Conservation (phyloP, 2,797 vertebrate species). For the Acanthurus tractus region DNA sequence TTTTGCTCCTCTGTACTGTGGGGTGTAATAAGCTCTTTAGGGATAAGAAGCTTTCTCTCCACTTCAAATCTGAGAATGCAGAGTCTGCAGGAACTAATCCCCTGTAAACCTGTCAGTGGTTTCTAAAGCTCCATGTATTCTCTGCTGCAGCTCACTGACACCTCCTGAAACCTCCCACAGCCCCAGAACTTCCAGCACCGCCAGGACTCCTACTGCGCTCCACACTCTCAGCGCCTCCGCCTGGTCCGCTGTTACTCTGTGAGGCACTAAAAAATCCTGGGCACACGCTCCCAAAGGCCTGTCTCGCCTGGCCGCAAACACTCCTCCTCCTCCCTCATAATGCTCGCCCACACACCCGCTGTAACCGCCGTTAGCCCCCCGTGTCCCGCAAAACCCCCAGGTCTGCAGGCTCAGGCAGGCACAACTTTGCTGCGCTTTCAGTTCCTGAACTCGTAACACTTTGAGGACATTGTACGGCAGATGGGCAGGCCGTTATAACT, state of each 20-base stretch:
- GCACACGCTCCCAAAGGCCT: conserved; percentile 58
- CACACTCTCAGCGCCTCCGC: conserved; percentile 72
- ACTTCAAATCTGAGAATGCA: conserved; percentile 88
- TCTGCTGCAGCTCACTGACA: conserved; percentile 75
- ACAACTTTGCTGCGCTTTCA: conserved; percentile 45
- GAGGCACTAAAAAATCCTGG: conserved; percentile 47
- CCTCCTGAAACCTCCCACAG: conserved; percentile 72
- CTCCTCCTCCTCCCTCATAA: conserved; percentile 31
- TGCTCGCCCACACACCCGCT: conserved; percentile 62
- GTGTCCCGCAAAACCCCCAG: conserved; percentile 21
- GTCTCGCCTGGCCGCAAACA: conserved; percentile 55
- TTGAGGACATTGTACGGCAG: conserved; percentile 55
- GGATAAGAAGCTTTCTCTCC: conserved; percentile 88
- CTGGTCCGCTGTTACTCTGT: conserved; percentile 66
- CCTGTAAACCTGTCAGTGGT: conserved; percentile 87
- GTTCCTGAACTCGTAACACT: conserved; percentile 22
- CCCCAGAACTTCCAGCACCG: conserved; percentile 55
- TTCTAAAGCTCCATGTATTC: conserved; percentile 79
- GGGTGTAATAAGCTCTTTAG: conserved; percentile 86
- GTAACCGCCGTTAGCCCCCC: conserved; percentile 29
- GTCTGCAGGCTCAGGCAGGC: conserved; percentile 9
- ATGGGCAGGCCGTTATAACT: conserved; percentile 70
- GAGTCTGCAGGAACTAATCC: conserved; percentile 90
- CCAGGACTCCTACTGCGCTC: conserved; percentile 70
- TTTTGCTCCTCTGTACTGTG: conserved; percentile 82